Evolutionary conservation across 2,113 vertebrate genomes (phyloP).

Genomic region (Acanthisitta chloris): DNA sequence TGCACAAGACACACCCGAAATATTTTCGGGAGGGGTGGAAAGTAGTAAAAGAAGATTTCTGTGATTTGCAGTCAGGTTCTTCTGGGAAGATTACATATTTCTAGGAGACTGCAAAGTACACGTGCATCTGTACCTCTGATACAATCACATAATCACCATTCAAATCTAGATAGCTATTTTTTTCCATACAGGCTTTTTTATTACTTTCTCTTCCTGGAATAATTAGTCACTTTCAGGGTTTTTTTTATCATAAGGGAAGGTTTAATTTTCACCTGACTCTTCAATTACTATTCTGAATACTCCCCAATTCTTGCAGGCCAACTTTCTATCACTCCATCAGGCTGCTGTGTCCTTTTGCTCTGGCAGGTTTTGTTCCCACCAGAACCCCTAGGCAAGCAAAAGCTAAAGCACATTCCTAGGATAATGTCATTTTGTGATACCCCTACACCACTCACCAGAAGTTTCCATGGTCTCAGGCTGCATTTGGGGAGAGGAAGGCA

Average conservation of each 20-base stretch:
- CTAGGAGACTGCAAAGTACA: background rate
- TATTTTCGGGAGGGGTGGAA: slow-evolving; percentile 35
- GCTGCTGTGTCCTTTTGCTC: background rate
- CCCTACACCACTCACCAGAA: background rate
- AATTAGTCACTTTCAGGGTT: background rate
- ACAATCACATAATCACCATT: slow-evolving; percentile 13
- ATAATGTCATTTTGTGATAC: background rate
- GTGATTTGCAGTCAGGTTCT: slow-evolving; percentile 49
- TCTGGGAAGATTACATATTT: slow-evolving; percentile 54
- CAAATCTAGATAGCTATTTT: slow-evolving; percentile 16
- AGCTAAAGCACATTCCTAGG: background rate
- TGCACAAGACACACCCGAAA: slow-evolving; percentile 23
- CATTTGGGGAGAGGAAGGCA: background rate
- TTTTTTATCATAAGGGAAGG: background rate
- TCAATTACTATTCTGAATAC: background rate
- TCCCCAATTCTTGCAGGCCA: background rate
- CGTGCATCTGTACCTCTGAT: background rate
- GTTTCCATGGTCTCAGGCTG: background rate
- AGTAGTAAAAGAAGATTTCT: slow-evolving; percentile 49
- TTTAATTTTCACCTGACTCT: background rate
- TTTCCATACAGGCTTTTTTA: slow-evolving; percentile 22
- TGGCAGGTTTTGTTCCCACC: background rate
- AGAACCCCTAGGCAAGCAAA: background rate
- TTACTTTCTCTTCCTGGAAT: background rate
- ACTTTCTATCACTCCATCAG: background rate